These are phyloP conservation scores for Labroides dimidiatus DNA, from an alignment of 2,797 vertebrate genomes.

Conservation along the genomic window DNA sequence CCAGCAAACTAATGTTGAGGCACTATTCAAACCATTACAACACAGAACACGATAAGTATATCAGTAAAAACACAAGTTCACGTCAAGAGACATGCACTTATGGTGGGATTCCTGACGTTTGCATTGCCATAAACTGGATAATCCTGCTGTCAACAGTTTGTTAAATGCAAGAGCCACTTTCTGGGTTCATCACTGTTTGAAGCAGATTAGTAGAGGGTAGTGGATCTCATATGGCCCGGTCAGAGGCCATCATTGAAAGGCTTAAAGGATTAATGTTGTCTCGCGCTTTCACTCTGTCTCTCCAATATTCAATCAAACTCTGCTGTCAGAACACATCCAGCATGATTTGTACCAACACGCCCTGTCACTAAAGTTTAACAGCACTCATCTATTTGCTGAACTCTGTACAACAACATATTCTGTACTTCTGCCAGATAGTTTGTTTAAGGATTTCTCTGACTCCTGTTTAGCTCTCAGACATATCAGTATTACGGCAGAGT, in stretches of 20 bases:
- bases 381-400: slow-evolving; percentile 56
- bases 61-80: slow-evolving; percentile 41
- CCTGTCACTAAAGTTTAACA: slow-evolving; percentile 56
- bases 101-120: slow-evolving; percentile 71
- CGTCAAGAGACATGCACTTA: slow-evolving; percentile 66
- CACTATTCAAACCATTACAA: slow-evolving; percentile 16
- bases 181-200: slow-evolving; percentile 84
- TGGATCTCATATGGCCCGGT: slow-evolving; percentile 87
- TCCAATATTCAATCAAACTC: slow-evolving; percentile 81
- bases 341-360: slow-evolving; percentile 61
- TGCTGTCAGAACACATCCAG: slow-evolving; percentile 49
- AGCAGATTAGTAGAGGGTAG: slow-evolving; percentile 85
- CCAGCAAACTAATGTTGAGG: slow-evolving; percentile 26
- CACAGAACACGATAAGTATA: slow-evolving; percentile 47
- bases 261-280: slow-evolving; percentile 87
- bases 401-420: slow-evolving; percentile 39
- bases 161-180: slow-evolving; percentile 85
- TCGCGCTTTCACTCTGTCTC: slow-evolving; percentile 63
- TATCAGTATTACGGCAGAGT: slow-evolving; percentile 45
- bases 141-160: slow-evolving; percentile 85
- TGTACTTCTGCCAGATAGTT: slow-evolving; percentile 65
- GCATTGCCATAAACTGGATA: slow-evolving; percentile 75
- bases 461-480: slow-evolving; percentile 52
- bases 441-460: slow-evolving; percentile 64
- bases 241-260: slow-evolving; percentile 86